Conservation (phyloP, 2,797 vertebrate species). For the Pseudotriccus pelzelni region DNA sequence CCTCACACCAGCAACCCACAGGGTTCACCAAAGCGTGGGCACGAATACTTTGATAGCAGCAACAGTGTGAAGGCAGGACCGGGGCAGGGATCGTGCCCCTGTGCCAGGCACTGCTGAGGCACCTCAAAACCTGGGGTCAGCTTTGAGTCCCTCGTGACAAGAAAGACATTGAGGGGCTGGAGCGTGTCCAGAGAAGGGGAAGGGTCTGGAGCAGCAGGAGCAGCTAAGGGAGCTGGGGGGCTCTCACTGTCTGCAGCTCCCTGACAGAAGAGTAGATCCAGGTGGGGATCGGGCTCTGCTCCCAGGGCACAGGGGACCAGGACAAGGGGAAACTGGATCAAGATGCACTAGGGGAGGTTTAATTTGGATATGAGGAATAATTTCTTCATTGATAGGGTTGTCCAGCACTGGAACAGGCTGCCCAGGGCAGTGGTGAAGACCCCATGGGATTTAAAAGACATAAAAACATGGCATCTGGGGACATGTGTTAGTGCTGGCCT, state of each 20-base stretch:
- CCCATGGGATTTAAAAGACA: fast-evolving
- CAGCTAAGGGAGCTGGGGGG: neutral
- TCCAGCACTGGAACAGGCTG: neutral
- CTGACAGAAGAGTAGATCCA: fast-evolving
- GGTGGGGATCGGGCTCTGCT: neutral
- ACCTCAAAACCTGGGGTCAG: fast-evolving
- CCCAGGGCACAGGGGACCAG: neutral
- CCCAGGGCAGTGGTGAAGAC: neutral
- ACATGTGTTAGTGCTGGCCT: neutral
- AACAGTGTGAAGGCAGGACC: fast-evolving
- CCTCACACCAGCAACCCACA: neutral
- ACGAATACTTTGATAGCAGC: fast-evolving
- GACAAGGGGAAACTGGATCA: fast-evolving
- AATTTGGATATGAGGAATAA: neutral
- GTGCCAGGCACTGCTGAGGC: neutral
- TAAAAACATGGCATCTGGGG: neutral
- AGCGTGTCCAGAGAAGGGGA: neutral
- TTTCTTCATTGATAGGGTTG: neutral
- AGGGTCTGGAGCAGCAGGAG: neutral
- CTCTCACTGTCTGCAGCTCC: neutral
- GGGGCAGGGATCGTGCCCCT: neutral
- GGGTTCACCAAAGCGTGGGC: fast-evolving
- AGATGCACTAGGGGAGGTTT: neutral
- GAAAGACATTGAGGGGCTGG: neutral
- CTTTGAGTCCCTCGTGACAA: neutral